These are phyloP conservation scores for Onychorhynchus coronatus DNA, from an alignment of 2,113 vertebrate species.

Conservation along the genomic window DNA sequence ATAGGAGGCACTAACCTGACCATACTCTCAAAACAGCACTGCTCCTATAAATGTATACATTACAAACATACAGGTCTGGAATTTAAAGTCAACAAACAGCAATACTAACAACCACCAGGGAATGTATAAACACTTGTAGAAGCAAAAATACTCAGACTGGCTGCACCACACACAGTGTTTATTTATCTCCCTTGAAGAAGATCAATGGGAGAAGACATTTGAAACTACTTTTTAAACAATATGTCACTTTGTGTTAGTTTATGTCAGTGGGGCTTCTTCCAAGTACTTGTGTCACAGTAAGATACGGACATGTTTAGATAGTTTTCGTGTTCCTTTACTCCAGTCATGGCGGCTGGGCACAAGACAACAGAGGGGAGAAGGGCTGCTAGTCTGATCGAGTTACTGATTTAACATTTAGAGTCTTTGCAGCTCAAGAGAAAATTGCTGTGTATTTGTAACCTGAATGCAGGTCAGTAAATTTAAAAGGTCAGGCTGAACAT, in stretches of 20 bases:
- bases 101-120: slow-evolving; percentile 45
- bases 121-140: slow-evolving; percentile 56
- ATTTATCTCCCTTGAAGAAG: slow-evolving; percentile 58
- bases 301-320: slow-evolving; percentile 41
- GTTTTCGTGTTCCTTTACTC: slow-evolving; percentile 42
- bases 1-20: background rate
- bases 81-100: slow-evolving; percentile 68
- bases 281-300: slow-evolving; percentile 56
- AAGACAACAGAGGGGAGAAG: background rate
- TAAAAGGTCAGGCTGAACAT: slow-evolving; percentile 20
- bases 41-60: slow-evolving; percentile 51
- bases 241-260: slow-evolving; percentile 60
- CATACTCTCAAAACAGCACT: background rate
- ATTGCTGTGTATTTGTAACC: slow-evolving; percentile 35
- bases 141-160: slow-evolving; percentile 39
- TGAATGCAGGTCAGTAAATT: slow-evolving; percentile 42
- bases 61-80: slow-evolving; percentile 60
- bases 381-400: background rate
- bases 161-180: slow-evolving; percentile 63
- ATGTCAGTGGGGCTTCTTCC: slow-evolving; percentile 55
- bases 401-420: slow-evolving; percentile 37
- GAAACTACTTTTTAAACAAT: slow-evolving; percentile 68
- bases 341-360: background rate
- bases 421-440: slow-evolving; percentile 18
- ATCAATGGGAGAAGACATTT: slow-evolving; percentile 57